phyloP scores from a whole-genome alignment of 2,113 vertebrate species.

The Archocentrus centrarchus region DNA sequence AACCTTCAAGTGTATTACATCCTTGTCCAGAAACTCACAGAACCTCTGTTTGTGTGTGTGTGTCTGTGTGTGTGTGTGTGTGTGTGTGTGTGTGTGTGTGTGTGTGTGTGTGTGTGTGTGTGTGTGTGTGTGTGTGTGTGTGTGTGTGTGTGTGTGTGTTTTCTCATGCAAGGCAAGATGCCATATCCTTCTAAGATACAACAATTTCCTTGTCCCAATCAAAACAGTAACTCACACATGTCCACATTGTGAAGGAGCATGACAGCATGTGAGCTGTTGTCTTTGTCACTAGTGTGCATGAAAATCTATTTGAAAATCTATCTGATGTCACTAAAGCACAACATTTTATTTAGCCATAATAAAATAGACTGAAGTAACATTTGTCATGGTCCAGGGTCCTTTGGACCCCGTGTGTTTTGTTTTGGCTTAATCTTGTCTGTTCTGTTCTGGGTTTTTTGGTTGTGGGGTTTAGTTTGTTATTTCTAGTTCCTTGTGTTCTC shows the following conservation, averaged over 20 bases:
- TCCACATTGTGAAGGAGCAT: neutral
- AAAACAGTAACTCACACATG: neutral
- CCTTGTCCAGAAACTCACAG: constrained; percentile 17
- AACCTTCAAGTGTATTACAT: constrained; percentile 18
- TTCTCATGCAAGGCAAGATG: neutral
- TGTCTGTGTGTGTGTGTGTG: no score
- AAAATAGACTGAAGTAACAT: neutral
- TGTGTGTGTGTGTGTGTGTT: neutral
- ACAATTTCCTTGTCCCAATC: constrained; percentile 2
- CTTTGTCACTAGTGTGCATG: neutral
- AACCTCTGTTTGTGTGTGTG: neutral
- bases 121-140: no score
- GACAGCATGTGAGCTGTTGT: neutral
- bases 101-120: no score
- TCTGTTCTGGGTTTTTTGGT: no score
- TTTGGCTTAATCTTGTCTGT: no score
- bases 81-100: neutral
- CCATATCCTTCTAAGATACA: neutral
- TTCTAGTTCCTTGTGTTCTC: no score
- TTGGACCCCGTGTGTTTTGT: no score
- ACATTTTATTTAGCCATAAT: neutral
- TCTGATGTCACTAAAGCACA: neutral
- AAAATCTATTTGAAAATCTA: neutral
- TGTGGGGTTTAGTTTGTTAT: no score
- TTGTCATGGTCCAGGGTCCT: no score